Percentiles rank a stretch among this genome's conserved stretches.
These are phyloP conservation scores for Cheirogaleus major DNA, from an alignment of 2,797 vertebrate genomes.

Conservation along the genomic window DNA sequence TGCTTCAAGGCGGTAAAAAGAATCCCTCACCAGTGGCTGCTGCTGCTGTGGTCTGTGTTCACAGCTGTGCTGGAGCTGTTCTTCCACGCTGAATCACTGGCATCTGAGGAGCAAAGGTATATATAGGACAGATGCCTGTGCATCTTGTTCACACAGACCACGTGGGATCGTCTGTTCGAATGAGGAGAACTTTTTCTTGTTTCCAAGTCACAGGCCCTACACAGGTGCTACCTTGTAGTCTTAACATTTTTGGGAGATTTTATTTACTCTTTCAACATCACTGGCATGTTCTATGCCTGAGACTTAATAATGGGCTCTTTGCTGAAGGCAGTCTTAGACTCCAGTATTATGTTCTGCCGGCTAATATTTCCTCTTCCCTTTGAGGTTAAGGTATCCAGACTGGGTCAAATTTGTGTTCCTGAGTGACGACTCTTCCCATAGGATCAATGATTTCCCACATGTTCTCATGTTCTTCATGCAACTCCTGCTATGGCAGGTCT, in stretches of 20 bases:
- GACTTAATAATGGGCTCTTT: neutral
- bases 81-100: neutral
- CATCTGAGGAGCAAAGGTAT: too few relatives aligned
- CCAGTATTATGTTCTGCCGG: neutral
- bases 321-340: neutral
- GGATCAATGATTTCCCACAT: neutral
- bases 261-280: neutral
- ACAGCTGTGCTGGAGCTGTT: neutral
- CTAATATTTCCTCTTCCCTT: neutral
- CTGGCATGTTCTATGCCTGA: neutral
- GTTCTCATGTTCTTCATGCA: neutral
- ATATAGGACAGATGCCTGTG: neutral
- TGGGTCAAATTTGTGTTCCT: neutral
- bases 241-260: neutral
- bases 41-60: neutral
- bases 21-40: neutral
- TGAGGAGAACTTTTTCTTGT: too few relatives aligned
- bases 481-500: neutral
- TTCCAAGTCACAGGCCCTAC: neutral
- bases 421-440: neutral
- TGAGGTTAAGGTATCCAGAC: neutral
- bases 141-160: neutral
- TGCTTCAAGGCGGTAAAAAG: neutral
- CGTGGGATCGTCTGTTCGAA: fast-evolving
- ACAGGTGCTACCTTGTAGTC: neutral